A percentile compares a stretch with the other conserved stretches of the same genome.
phyloP scores from a whole-genome alignment of 2,888 invertebrate species.

The Drosophila borealis region DNA sequence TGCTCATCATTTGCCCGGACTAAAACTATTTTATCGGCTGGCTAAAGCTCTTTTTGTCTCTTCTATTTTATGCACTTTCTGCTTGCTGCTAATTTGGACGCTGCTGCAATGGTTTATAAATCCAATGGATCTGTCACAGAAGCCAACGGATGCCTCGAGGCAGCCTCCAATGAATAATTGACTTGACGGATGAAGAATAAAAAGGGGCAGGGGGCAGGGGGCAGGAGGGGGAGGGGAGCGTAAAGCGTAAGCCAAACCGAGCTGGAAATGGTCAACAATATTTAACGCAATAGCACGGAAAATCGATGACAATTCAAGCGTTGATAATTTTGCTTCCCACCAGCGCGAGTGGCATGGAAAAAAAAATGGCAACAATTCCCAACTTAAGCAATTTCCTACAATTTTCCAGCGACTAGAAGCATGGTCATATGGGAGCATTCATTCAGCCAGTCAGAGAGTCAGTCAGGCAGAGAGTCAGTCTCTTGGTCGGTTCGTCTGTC shows the following conservation, averaged over 20 bases:
- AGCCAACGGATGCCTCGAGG: conserved; percentile 42
- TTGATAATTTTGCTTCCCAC: conserved; percentile 73
- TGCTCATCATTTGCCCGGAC: conserved; percentile 47
- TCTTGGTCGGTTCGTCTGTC: conserved; percentile 8
- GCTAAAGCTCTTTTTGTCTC: conserved; percentile 25
- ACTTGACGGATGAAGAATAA: conserved; percentile 40
- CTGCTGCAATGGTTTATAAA: conserved; percentile 63
- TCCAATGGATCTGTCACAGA: conserved; percentile 65
- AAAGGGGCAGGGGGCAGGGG: neutral
- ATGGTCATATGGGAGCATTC: conserved; percentile 57
- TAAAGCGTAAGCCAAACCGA: conserved; percentile 15
- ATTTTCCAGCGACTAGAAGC: conserved; percentile 69
- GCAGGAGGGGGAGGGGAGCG: neutral
- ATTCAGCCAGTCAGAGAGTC: conserved; percentile 28
- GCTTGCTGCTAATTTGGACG: conserved; percentile 63
- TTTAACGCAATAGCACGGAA: conserved; percentile 79
- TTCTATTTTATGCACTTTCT: conserved; percentile 32
- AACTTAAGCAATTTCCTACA: conserved; percentile 80
- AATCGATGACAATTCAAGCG: conserved; percentile 80
- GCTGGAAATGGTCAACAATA: conserved; percentile 65
- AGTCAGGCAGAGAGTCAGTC: conserved; percentile 8
- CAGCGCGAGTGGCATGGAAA: conserved; percentile 60
- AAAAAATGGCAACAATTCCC: conserved; percentile 71
- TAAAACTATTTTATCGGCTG: conserved; percentile 39
- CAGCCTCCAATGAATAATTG: conserved; percentile 71